phyloP scores from a whole-genome alignment of 2,797 vertebrate genomes.

The Danio tinwini region DNA sequence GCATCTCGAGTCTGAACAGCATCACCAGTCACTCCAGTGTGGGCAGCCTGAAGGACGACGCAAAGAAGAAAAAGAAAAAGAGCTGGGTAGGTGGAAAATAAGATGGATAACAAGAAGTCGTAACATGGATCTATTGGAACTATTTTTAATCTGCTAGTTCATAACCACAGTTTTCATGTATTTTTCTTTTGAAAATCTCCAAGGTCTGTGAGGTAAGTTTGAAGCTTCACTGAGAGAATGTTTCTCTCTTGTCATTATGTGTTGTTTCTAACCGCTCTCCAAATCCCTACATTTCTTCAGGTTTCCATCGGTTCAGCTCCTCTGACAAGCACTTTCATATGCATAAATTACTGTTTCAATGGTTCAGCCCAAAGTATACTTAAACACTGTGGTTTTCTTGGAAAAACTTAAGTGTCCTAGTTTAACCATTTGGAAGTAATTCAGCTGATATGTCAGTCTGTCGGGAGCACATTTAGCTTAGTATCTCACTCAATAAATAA shows the following conservation, averaged over 20 bases:
- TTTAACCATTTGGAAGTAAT: no score
- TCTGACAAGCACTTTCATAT: background rate
- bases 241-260: slow-evolving; percentile 9
- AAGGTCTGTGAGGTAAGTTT: slow-evolving; percentile 71
- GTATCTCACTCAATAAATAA: no score
- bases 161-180: slow-evolving; percentile 28
- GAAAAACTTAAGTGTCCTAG: no score
- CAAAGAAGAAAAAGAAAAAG: slow-evolving; percentile 98
- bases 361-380: no score
- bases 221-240: slow-evolving; percentile 24
- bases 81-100: slow-evolving; percentile 85
- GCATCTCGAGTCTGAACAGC: slow-evolving; percentile 96
- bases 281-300: background rate
- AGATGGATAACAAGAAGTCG: no score
- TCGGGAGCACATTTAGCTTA: no score
- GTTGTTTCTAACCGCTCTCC: background rate
- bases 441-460: no score
- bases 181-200: slow-evolving; percentile 63
- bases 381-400: no score
- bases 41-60: slow-evolving; percentile 92
- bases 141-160: background rate
- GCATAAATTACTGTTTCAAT: background rate
- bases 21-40: slow-evolving; percentile 94
- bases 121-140: background rate
- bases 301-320: background rate